Evolutionary conservation across 2,113 vertebrate genomes (phyloP).

Genomic region (Rhombomys opimus): DNA sequence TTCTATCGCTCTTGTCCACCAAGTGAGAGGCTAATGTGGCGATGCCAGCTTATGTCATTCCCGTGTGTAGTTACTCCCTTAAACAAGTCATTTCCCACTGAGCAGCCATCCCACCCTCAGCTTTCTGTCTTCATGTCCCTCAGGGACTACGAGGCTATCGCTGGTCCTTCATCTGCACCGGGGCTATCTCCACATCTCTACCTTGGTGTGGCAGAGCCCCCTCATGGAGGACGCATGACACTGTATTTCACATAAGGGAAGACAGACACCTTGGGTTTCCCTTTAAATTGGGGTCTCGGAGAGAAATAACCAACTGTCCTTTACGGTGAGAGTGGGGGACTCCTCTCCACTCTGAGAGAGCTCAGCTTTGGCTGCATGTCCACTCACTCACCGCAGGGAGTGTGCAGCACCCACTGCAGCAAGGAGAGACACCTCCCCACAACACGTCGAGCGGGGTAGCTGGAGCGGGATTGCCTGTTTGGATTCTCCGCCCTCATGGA

Average conservation of each 20-base stretch:
- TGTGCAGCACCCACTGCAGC: neutral
- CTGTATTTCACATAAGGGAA: neutral
- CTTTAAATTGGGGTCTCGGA: neutral
- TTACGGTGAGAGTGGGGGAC: neutral
- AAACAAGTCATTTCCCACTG: neutral
- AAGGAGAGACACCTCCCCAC: too few relatives aligned
- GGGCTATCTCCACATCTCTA: neutral
- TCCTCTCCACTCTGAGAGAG: too few relatives aligned
- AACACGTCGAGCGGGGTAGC: accelerated
- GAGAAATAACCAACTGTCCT: neutral
- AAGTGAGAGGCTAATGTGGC: neutral
- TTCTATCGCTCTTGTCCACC: neutral
- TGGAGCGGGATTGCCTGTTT: neutral
- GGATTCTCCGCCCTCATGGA: neutral
- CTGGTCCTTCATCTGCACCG: neutral
- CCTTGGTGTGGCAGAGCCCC: too few relatives aligned
- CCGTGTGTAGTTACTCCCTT: neutral
- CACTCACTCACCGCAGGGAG: neutral
- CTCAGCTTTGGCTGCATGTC: neutral
- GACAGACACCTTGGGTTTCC: neutral
- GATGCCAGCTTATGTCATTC: neutral
- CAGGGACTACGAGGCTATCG: neutral
- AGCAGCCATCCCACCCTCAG: neutral
- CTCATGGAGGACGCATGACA: neutral
- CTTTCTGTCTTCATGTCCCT: neutral